Evolutionary conservation across 92 coral and sea anemone genomes (phyloP), one percentile per base, ranked within the genome.

Genomic region (Palythoa grandis): DNA sequence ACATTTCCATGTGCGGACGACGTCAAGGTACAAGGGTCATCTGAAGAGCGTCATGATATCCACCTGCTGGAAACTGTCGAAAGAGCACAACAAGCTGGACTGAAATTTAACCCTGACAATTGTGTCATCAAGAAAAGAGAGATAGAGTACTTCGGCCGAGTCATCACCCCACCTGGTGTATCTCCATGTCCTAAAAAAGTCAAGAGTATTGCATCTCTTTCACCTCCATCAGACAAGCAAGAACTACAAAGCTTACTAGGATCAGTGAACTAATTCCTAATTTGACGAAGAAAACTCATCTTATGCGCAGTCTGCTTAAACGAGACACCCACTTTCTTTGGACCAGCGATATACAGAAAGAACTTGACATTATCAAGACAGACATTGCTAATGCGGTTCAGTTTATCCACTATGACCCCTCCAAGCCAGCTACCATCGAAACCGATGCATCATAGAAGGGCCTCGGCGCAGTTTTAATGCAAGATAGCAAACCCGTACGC

Each of bases 291-390:
- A 87, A 88, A 69, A 89, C 91, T 24, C 78, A 84, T 58, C 95
- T 90, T 82, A 82, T 90, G 93, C 90, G 88, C 52, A 82, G 92
- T 29, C 85, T 92, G 90, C 87, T 92, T 63, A 92, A 90, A 86
- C 95, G 84, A 9, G 90, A 90, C 83, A 29, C 70, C 35, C 92
- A 88, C 56, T 88, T 93, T 78, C 40, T 83, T 43, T 88, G 93
- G 92, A 91, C 92, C 56, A 86, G 92, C 65, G 93, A 91, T 50
- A 88, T 88, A 87, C 92, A 93, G 72, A 82, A 88, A 72, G 92
- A 93, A 48, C 93, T 90, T 57, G 80, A 90, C 61, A 83, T 80
- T 56, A 56, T 56, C 61, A 56, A 56, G 61, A 16, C 3, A 16
- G 61, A 83, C 88, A 83, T 88, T 56, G 61, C 61, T 56, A 56